These are phyloP conservation scores for Gymnoscopelus braueri DNA, from an alignment of 2,797 vertebrate species.

Conservation along the genomic window DNA sequence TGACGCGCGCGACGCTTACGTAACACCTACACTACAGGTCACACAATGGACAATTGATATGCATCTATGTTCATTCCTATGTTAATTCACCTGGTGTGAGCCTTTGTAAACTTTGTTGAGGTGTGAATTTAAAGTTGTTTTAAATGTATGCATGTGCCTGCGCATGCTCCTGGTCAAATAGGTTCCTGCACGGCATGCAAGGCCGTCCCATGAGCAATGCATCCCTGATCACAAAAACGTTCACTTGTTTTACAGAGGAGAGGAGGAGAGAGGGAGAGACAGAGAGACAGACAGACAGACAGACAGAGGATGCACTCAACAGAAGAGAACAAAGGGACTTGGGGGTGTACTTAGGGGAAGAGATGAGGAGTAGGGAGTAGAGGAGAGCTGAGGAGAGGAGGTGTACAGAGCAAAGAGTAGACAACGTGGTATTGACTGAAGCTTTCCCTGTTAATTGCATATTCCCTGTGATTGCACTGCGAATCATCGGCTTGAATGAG, in stretches of 20 bases:
- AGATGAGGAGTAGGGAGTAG: constrained; percentile 20
- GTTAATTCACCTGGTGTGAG: too few relatives aligned
- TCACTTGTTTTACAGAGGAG: constrained; percentile 32
- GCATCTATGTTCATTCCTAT: too few relatives aligned
- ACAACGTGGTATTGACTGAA: constrained; percentile 76
- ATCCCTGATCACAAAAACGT: too few relatives aligned
- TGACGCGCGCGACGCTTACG: too few relatives aligned
- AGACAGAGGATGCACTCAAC: constrained; percentile 31
- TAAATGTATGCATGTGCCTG: too few relatives aligned
- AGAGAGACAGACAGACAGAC: constrained; percentile 15
- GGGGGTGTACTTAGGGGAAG: constrained; percentile 7
- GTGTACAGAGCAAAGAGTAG: constrained; percentile 55
- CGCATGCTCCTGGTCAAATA: too few relatives aligned
- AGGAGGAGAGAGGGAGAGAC: constrained; percentile 23
- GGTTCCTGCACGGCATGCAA: too few relatives aligned
- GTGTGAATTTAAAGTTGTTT: too few relatives aligned
- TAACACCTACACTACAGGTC: too few relatives aligned
- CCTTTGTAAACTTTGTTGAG: too few relatives aligned
- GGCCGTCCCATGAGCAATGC: too few relatives aligned
- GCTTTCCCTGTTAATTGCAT: constrained; percentile 79
- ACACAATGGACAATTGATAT: too few relatives aligned
- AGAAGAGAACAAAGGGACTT: neutral
- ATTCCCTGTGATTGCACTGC: constrained; percentile 73
- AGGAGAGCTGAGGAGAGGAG: neutral
- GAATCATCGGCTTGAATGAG: constrained; percentile 66